Base-by-base conservation (phyloP, 2,888 invertebrate genomes). In the Agrotis clavis region DNA sequence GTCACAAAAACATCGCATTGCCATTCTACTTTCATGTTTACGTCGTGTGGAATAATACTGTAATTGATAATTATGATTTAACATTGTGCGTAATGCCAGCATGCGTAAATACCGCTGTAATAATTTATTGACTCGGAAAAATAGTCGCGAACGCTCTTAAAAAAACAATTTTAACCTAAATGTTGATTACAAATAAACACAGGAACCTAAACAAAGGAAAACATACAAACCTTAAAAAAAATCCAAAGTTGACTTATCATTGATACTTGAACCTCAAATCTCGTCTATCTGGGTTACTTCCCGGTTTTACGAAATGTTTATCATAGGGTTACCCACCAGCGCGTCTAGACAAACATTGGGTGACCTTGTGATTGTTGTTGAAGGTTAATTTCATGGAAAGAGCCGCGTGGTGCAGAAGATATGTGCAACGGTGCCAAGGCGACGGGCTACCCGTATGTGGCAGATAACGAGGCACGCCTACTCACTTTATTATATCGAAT, bases 391-490 rank as follows among this genome's bases (percentile, higher is more conserved):
- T 81, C 86, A 85, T 93, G 93, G 92, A 92, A 92, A 91, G 86
- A 90, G 90, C 88, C 90, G 83, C 69, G 73, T 82, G 75, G 79
- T 63, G 89, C 89, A 86, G 88, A 89, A 89, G 92, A 91, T 90
- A 87, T 87, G 82, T 75, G 82, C 83, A 95, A 92, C 86, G 89
- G 90, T 92, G 95, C 91, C 95, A 95, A 94, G 95, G 95, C 90
- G 85, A 90, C 85, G 81, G 86, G 82, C 82, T 83, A 90, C 96
- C 96, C 96, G 94, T 94, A 96, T 96, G 87, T 35, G 1, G 59
- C 74, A 82, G 95, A 94, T 94, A 94, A 93, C 91, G 85, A 82
- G 81, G 89, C 91, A 94, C 77, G 89, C 93, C 93, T 93, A 85
- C 87, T 83, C 80, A 84, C 79, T 74, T 75, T 71, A 85, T 82